These are phyloP conservation scores for Solenopsis fugax DNA, from an alignment of 1,140 invertebrate species.

Conservation along the genomic window DNA sequence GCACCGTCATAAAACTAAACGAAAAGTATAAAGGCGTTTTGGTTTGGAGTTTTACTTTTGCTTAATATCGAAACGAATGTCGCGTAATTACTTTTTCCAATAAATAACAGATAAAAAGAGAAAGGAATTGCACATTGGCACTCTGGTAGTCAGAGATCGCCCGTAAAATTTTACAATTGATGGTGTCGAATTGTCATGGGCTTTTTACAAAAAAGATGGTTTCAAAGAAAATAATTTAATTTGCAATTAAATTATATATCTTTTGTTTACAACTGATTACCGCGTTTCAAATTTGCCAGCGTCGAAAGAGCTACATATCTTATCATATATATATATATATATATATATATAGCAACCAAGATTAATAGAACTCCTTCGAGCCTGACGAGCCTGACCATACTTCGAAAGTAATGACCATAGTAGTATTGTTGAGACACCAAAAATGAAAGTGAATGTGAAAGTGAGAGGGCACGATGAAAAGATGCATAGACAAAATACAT, in stretches of 20 bases:
- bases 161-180: not conserved
- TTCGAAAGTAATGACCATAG: slow-evolving; percentile 53
- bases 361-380: slow-evolving; percentile 41
- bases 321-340: slow-evolving; percentile 17
- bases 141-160: not conserved
- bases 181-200: not conserved
- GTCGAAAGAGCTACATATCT: slow-evolving; percentile 10
- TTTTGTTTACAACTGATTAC: not conserved
- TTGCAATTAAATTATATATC: not conserved
- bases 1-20: not conserved
- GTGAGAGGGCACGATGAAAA: slow-evolving; percentile 14
- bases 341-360: slow-evolving; percentile 11
- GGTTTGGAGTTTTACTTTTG: not conserved
- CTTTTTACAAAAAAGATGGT: not conserved
- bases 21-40: not conserved
- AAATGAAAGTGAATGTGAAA: slow-evolving; percentile 21
- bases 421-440: slow-evolving; percentile 43
- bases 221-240: not conserved
- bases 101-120: slow-evolving; percentile 4
- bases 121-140: not conserved
- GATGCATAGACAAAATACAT: slow-evolving; percentile 26
- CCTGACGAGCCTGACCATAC: slow-evolving; percentile 40
- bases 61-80: not conserved
- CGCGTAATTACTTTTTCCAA: not conserved
- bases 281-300: not conserved